A percentile compares a stretch with the other conserved stretches of the same genome.
Evolutionary conservation across 2,113 vertebrate genomes (phyloP).

Genomic region (Naja naja): DNA sequence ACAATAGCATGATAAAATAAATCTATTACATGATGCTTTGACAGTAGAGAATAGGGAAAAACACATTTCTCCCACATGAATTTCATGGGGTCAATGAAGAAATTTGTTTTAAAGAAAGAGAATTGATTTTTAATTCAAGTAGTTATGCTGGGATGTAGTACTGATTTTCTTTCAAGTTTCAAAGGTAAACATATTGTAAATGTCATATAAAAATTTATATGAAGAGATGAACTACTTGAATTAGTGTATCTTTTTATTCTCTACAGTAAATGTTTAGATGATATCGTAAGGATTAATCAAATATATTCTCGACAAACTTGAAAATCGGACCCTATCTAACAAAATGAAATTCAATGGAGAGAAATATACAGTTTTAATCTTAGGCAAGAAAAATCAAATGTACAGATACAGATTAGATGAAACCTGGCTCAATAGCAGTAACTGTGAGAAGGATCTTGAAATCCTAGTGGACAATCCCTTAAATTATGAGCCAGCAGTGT

Average conservation of each 20-base stretch:
- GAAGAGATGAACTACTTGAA: conserved; percentile 5
- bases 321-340: no score
- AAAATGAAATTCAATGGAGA: no score
- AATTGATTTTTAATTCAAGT: conserved; percentile 51
- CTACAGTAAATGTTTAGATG: conserved; percentile 1
- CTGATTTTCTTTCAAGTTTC: conserved; percentile 51
- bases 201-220: conserved; percentile 49
- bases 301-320: no score
- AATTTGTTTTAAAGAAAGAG: conserved; percentile 21
- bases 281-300: conserved; percentile 35
- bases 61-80: neutral
- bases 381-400: no score
- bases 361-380: no score
- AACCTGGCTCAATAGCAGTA: no score
- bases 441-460: no score
- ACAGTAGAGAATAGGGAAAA: conserved; percentile 22
- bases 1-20: conserved; percentile 1
- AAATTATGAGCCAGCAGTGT: no score
- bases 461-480: no score
- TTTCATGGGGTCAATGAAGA: neutral
- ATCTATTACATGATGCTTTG: neutral
- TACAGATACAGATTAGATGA: no score
- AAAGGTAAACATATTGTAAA: conserved; percentile 43
- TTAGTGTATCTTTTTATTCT: conserved; percentile 33
- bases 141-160: conserved; percentile 43